Evolutionary conservation across 2,113 vertebrate genomes (phyloP).

Genomic region (Hystrix brachyura): DNA sequence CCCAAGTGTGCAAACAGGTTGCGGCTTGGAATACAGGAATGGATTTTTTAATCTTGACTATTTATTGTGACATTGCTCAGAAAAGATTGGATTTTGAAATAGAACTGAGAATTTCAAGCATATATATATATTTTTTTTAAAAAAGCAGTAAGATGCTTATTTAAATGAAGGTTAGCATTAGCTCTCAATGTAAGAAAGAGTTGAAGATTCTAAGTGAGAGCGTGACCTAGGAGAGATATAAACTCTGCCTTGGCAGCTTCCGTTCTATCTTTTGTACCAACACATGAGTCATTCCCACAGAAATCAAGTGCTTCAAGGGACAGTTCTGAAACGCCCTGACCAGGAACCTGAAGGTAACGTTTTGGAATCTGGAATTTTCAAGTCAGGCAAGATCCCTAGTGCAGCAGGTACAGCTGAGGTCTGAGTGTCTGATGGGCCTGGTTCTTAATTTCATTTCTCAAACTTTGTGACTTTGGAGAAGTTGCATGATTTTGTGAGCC

Average conservation of each 20-base stretch:
- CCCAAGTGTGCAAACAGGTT: not conserved
- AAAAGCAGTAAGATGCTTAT: not conserved
- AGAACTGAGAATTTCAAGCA: not conserved
- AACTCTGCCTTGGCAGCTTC: not conserved
- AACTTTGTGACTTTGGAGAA: not conserved
- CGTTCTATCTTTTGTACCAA: not conserved
- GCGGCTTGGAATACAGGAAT: not conserved
- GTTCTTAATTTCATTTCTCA: not conserved
- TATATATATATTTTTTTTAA: not conserved
- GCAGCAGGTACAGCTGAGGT: not conserved
- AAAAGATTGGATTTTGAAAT: not conserved
- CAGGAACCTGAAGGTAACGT: not conserved
- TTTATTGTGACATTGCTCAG: not conserved
- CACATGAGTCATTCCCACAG: not conserved
- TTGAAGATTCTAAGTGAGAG: not conserved
- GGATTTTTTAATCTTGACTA: not conserved
- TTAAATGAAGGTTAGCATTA: not conserved
- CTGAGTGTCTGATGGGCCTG: not conserved
- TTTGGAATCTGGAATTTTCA: not conserved
- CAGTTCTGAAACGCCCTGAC: not conserved
- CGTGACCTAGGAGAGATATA: not conserved
- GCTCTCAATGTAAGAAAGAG: not conserved
- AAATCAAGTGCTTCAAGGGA: not conserved
- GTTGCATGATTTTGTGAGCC: not conserved
- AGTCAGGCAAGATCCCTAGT: not conserved